These are phyloP conservation scores for Ptilodon capucinus DNA, from an alignment of 2,888 invertebrate species.

Conservation along the genomic window DNA sequence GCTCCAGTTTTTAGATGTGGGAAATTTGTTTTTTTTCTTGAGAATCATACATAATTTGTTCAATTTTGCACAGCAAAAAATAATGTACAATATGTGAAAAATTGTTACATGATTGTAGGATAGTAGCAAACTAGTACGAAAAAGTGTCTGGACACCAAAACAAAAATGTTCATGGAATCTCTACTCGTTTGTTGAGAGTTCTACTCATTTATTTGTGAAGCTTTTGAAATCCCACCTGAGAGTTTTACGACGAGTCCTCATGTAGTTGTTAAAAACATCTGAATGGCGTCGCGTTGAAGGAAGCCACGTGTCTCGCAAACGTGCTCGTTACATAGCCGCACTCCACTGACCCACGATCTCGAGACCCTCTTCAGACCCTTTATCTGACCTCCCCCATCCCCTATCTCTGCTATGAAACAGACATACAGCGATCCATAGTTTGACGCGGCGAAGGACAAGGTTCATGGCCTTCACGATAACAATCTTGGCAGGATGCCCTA, in stretches of 20 bases:
- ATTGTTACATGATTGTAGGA: not conserved
- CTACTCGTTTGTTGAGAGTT: slow-evolving; percentile 8
- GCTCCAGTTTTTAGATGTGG: too few species aligned
- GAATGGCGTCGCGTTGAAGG: slow-evolving; percentile 10
- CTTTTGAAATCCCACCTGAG: slow-evolving; percentile 5
- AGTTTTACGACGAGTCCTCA: not conserved
- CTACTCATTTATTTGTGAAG: slow-evolving; percentile 15
- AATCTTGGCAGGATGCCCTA: slow-evolving; percentile 4
- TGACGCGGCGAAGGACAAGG: slow-evolving; percentile 4
- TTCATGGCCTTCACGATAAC: slow-evolving; percentile 4
- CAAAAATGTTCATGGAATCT: slow-evolving; percentile 11
- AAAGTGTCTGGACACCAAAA: slow-evolving; percentile 5
- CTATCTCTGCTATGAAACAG: slow-evolving; percentile 7
- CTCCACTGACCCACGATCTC: slow-evolving; percentile 20
- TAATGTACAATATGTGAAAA: too few species aligned
- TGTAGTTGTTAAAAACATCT: slow-evolving; percentile 14
- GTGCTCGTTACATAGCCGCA: slow-evolving; percentile 25
- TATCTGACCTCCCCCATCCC: slow-evolving; percentile 15
- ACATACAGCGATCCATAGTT: slow-evolving; percentile 15
- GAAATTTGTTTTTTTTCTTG: too few species aligned
- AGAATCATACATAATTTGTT: too few species aligned
- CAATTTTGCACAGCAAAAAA: too few species aligned
- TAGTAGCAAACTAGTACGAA: slow-evolving; percentile 7
- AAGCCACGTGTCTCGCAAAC: slow-evolving; percentile 14
- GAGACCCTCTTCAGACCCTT: slow-evolving; percentile 17